Percentiles rank a stretch among this genome's conserved stretches.
These are phyloP conservation scores for Percina caprodes DNA, from an alignment of 2,113 vertebrate species.

Conservation along the genomic window DNA sequence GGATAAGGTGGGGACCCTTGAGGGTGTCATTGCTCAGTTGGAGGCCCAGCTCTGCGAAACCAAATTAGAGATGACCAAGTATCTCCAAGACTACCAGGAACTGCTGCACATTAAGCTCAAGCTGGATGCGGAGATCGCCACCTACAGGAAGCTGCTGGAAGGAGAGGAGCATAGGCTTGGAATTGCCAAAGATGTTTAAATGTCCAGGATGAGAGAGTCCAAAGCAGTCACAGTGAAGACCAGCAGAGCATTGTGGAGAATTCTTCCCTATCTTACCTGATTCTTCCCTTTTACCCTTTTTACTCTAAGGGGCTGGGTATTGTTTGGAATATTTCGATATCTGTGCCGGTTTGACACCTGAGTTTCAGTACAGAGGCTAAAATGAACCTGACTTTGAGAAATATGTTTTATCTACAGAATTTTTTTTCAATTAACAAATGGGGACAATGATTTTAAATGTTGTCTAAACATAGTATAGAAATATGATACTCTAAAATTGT, in stretches of 20 bases:
- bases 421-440: not conserved
- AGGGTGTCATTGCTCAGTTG: constrained; percentile 80
- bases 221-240: constrained; percentile 24
- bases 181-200: constrained; percentile 71
- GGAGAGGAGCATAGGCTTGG: constrained; percentile 85
- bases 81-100: constrained; percentile 79
- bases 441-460: too few species aligned
- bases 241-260: constrained; percentile 23
- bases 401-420: not conserved
- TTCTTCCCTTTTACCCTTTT: not conserved
- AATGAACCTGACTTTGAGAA: not conserved
- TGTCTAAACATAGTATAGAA: not conserved
- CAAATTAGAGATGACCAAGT: constrained; percentile 81
- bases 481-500: not conserved
- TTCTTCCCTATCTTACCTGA: constrained; percentile 4
- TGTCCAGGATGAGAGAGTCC: constrained; percentile 4
- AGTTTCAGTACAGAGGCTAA: not conserved
- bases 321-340: constrained; percentile 1
- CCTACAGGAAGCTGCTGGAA: constrained; percentile 87
- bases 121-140: constrained; percentile 86
- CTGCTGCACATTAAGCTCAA: constrained; percentile 86
- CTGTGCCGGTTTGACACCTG: not conserved
- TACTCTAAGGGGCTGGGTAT: constrained; percentile 3
- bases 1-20: constrained; percentile 76
- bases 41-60: constrained; percentile 85